Conservation (phyloP, 2,797 vertebrate genomes). For the Typhlichthys eigenmanni region DNA sequence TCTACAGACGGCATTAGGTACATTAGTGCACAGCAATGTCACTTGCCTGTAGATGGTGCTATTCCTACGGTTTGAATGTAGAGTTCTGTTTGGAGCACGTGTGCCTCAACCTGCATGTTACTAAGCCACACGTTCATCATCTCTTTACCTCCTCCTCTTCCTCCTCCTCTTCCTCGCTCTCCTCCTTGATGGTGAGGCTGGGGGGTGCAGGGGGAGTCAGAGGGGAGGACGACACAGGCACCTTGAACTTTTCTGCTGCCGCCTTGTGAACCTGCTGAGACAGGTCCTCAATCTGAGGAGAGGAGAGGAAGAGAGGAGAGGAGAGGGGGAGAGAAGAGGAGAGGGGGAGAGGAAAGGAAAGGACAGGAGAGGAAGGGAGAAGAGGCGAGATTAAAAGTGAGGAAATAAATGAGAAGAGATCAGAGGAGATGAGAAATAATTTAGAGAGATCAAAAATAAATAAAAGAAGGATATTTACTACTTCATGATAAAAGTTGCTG, state of each 20-base stretch:
- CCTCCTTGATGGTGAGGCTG: conserved; percentile 86
- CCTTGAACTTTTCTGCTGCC: conserved; percentile 97
- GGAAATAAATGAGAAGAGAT: neutral
- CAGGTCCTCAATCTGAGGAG: conserved; percentile 90
- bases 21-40: no score
- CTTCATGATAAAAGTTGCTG: no score
- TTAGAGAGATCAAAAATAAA: no score
- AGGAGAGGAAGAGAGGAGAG: neutral
- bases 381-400: neutral
- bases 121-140: no score
- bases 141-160: conserved; percentile 68
- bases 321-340: neutral
- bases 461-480: no score
- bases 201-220: conserved; percentile 83
- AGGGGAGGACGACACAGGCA: conserved; percentile 87
- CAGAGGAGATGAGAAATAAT: no score
- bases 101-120: no score
- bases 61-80: no score
- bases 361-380: neutral
- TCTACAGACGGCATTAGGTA: no score
- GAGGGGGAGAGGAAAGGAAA: neutral
- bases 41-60: no score
- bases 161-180: conserved; percentile 92
- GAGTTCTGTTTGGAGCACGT: no score
- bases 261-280: conserved; percentile 98